Conservation (phyloP, 2,888 invertebrate species). For the Zaprionus lineosus region DNA sequence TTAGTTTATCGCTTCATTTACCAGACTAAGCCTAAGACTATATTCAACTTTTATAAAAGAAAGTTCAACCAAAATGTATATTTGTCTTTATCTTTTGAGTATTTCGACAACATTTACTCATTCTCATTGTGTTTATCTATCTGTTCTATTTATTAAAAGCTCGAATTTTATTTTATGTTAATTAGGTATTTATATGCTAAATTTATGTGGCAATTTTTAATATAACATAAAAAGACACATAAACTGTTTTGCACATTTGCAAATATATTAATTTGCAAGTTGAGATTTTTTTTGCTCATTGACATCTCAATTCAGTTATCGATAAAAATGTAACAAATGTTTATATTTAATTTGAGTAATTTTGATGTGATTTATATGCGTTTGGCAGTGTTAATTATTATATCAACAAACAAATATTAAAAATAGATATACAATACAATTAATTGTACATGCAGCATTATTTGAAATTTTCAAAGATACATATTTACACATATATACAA, state of each 20-base stretch:
- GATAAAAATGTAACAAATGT: conserved; percentile 19
- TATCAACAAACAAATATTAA: conserved; percentile 65
- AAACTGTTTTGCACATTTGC: background rate
- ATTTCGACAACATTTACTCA: too few relatives aligned
- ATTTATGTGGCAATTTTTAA: conserved; percentile 45
- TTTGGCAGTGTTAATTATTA: conserved; percentile 80
- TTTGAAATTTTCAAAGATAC: too few relatives aligned
- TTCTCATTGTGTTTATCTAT: conserved; percentile 27
- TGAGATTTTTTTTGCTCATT: too few relatives aligned
- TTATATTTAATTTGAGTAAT: conserved; percentile 39
- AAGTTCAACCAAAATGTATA: too few relatives aligned
- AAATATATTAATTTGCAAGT: background rate
- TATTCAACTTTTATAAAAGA: too few relatives aligned
- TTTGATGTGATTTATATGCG: conserved; percentile 79
- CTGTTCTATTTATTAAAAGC: conserved; percentile 71
- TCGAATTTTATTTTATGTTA: conserved; percentile 74
- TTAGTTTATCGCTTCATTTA: conserved; percentile 22
- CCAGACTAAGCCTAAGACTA: too few relatives aligned
- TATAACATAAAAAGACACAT: conserved; percentile 10
- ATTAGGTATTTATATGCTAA: conserved; percentile 55
- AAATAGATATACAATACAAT: background rate
- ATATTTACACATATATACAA: too few relatives aligned
- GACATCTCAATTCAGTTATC: too few relatives aligned
- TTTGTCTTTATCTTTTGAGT: conserved; percentile 18
- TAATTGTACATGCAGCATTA: too few relatives aligned